These are phyloP conservation scores for Dendrocincla fuliginosa DNA, from an alignment of 2,797 vertebrate species.

Conservation along the genomic window DNA sequence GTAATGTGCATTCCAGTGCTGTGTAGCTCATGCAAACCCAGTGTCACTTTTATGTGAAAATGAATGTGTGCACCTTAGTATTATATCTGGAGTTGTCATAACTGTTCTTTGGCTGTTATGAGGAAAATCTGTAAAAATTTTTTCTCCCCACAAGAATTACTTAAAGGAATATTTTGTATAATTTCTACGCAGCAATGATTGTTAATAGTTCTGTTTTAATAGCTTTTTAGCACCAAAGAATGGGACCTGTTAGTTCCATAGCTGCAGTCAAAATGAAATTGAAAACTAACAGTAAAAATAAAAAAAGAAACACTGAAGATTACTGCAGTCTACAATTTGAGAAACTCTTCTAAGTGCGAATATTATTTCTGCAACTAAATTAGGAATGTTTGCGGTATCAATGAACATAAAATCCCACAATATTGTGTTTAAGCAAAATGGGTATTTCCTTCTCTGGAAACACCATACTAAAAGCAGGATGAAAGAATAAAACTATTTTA, in stretches of 20 bases:
- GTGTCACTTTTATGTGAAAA: neutral
- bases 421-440: neutral
- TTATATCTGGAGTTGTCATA: neutral
- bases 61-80: neutral
- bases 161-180: neutral
- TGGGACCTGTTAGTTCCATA: neutral
- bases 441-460: neutral
- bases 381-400: neutral
- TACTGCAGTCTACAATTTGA: neutral
- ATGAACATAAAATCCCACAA: neutral
- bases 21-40: neutral
- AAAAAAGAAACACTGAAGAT: neutral
- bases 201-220: neutral
- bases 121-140: neutral
- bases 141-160: neutral
- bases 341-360: neutral
- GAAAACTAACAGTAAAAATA: neutral
- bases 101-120: neutral
- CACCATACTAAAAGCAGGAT: neutral
- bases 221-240: neutral
- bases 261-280: neutral
- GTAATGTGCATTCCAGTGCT: neutral
- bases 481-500: conserved; percentile 2
- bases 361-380: neutral
- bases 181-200: neutral